These are phyloP conservation scores for Strigops habroptila DNA, from an alignment of 2,113 vertebrate species.

Conservation along the genomic window DNA sequence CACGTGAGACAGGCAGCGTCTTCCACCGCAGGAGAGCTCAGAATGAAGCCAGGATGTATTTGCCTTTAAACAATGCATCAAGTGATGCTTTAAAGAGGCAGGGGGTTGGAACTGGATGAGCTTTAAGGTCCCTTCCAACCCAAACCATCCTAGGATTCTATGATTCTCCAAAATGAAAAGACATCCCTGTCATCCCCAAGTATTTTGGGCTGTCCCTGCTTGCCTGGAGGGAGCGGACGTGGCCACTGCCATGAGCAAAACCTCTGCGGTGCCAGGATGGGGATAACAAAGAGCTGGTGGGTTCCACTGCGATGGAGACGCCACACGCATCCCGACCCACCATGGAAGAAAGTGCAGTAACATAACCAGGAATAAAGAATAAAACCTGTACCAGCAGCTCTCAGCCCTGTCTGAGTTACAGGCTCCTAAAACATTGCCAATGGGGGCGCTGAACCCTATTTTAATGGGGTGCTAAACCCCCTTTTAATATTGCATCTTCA, in stretches of 20 bases:
- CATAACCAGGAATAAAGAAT: neutral
- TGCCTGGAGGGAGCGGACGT: neutral
- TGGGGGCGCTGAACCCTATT: neutral
- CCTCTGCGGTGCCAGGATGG: neutral
- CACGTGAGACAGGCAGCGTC: neutral
- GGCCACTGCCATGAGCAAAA: neutral
- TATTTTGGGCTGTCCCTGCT: neutral
- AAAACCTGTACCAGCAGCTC: neutral
- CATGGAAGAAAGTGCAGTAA: slow-evolving; percentile 46
- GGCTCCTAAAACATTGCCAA: neutral
- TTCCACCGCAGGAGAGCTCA: neutral
- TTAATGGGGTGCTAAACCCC: neutral
- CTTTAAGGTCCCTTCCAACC: neutral
- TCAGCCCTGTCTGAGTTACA: neutral
- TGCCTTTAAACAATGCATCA: neutral
- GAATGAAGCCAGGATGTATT: neutral
- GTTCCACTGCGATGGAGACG: slow-evolving; percentile 1
- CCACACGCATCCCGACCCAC: neutral
- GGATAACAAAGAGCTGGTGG: neutral
- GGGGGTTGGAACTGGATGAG: neutral
- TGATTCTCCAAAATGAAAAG: neutral
- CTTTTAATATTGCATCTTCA: neutral
- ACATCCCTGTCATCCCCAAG: neutral
- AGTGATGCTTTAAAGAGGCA: neutral
- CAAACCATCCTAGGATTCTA: neutral